Evolutionary conservation across 2,888 invertebrate genomes (phyloP), one percentile per base, ranked within the genome.

Genomic region (Uloborus plumipes): DNA sequence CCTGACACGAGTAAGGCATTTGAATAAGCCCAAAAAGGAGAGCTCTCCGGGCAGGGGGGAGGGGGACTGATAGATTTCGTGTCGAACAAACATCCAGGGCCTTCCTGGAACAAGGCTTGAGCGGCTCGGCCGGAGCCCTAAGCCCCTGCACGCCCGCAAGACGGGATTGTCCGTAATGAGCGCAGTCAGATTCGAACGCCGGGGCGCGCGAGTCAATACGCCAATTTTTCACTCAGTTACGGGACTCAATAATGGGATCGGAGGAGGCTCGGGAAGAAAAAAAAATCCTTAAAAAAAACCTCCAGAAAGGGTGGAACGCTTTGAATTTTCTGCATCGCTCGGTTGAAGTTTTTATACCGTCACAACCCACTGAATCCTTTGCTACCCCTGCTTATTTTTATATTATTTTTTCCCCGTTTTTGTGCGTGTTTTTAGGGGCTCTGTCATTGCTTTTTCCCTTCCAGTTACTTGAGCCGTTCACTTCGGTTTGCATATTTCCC

Each of bases 221-320:
- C 69, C 83, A 83, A 83, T 83, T 83, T 83, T 83, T 83, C 83
- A 83, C 77, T 77, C 83, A 83, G 83, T 83, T 83, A 72, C 72
- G 81, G 75, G 69, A 61, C 81, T 70, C 61, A 72, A 77, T 83
- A 83, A 83, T 83, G 77, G 83, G 83, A 77, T 83, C 66, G 75
- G 51, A 50, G 67, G 73, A 22, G 51, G 39, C 55, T 53, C 53
- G 59, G 65, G 26, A 61, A 64, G 20, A 59, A 49, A 26, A 58
- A 59, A 58, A 49, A 20, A 31, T 15, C 9, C 31, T 61, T 58
- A 11, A 70, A 70, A 64, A 71, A 76, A 70, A 64, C 65, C 53
- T 50, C 53, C 62, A 61, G 61, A 58, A 69, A 53, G 72, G 70
- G 65, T 39, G 71, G 72, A 66, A 73, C 83, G 77, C 82, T 82